Conservation (phyloP, 2,888 invertebrate species). For the Camponotus fellah region DNA sequence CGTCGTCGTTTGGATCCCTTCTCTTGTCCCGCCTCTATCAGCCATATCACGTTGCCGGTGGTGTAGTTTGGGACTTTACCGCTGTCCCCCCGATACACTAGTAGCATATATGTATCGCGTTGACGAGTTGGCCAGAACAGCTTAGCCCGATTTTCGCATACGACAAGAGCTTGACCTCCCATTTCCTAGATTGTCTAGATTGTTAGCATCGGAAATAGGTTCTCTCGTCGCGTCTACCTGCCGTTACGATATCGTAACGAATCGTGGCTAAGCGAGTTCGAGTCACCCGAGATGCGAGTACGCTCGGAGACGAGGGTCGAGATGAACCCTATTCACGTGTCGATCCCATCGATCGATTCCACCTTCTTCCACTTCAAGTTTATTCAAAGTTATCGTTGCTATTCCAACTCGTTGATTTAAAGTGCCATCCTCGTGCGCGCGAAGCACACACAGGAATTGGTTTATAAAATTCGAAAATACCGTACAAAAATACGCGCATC, state of each 20-base stretch:
- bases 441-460: not conserved
- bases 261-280: not conserved
- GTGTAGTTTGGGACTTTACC: not conserved
- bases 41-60: conserved; percentile 5
- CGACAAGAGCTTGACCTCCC: not conserved
- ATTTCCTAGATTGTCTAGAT: conserved; percentile 1
- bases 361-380: not conserved
- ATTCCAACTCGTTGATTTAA: not conserved
- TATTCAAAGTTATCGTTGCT: not conserved
- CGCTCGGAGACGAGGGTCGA: not conserved
- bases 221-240: not conserved
- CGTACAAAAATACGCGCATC: not conserved
- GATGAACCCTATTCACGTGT: not conserved
- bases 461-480: not conserved
- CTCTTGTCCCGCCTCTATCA: not conserved
- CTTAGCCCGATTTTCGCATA: conserved; percentile 1
- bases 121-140: conserved; percentile 5
- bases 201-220: not conserved
- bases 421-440: not conserved
- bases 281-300: not conserved
- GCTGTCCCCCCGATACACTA: too few relatives aligned
- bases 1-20: not conserved
- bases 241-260: not conserved
- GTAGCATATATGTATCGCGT: not conserved
- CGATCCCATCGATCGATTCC: not conserved